phyloP scores from a whole-genome alignment of 2,797 vertebrate genomes.

The Rhincodon typus region DNA sequence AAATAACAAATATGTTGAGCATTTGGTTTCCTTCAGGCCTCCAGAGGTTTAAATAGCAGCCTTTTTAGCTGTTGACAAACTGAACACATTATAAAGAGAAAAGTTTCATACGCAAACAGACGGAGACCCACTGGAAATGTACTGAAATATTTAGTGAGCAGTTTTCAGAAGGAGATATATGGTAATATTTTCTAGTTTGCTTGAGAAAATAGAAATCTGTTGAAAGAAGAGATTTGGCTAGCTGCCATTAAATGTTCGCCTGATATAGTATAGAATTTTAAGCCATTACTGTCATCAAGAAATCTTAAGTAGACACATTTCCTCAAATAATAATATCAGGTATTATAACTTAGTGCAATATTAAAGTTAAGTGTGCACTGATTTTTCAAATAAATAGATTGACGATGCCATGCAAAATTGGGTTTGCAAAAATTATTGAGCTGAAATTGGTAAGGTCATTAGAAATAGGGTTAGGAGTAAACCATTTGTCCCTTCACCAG shows the following conservation, averaged over 20 bases:
- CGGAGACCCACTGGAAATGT: not conserved
- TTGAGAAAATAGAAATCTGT: not conserved
- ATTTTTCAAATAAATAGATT: not conserved
- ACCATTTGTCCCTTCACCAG: not conserved
- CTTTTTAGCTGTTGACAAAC: slow-evolving; percentile 24
- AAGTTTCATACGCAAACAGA: not conserved
- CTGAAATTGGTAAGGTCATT: not conserved
- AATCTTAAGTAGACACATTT: not conserved
- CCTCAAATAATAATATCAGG: not conserved
- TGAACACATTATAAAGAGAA: slow-evolving; percentile 7
- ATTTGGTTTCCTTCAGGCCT: not conserved
- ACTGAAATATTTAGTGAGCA: slow-evolving; percentile 18
- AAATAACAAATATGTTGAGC: slow-evolving; percentile 2
- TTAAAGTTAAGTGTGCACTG: not conserved
- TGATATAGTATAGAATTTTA: not conserved
- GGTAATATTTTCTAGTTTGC: not conserved
- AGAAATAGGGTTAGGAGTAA: not conserved
- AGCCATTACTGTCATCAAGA: not conserved
- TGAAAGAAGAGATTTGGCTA: not conserved
- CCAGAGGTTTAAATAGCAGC: slow-evolving; percentile 13
- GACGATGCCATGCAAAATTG: not conserved
- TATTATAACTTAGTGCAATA: not conserved
- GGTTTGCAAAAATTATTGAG: not conserved
- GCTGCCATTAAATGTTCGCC: not conserved
- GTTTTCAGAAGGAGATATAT: not conserved